Percentiles rank a stretch among this genome's conserved stretches.
phyloP scores from a whole-genome alignment of 2,888 invertebrate species.

The Patella caerulea region DNA sequence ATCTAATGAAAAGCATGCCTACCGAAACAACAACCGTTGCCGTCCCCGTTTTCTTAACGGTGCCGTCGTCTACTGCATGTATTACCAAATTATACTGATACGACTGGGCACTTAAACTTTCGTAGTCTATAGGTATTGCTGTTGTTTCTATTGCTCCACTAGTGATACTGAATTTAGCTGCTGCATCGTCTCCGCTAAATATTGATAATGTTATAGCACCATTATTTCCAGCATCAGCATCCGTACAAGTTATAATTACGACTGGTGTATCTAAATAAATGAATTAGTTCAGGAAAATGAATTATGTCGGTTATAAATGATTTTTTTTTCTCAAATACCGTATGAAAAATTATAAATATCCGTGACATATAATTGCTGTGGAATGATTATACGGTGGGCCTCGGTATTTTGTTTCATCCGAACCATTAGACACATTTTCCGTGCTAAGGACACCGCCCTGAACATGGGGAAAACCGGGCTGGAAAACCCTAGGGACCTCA shows the following conservation, averaged over 20 bases:
- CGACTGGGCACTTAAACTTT: slow-evolving; percentile 30
- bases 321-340: no score
- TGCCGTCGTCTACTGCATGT: slow-evolving; percentile 44
- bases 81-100: slow-evolving; percentile 47
- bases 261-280: slow-evolving; percentile 36
- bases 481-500: no score
- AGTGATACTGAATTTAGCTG: slow-evolving; percentile 39
- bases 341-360: no score
- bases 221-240: slow-evolving; percentile 44
- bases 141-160: slow-evolving; percentile 38
- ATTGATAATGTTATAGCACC: slow-evolving; percentile 35
- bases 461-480: no score
- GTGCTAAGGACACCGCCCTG: no score
- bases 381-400: no score
- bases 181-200: slow-evolving; percentile 40
- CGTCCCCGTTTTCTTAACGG: slow-evolving; percentile 33
- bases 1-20: slow-evolving; percentile 8
- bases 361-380: no score
- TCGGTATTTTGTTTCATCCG: no score
- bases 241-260: slow-evolving; percentile 44
- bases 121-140: slow-evolving; percentile 47
- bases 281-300: not conserved
- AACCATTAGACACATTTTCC: no score
- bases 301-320: no score
- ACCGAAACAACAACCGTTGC: slow-evolving; percentile 50